Evolutionary conservation across 2,888 invertebrate species (phyloP).

Genomic region (Aspidiotus rigidus): DNA sequence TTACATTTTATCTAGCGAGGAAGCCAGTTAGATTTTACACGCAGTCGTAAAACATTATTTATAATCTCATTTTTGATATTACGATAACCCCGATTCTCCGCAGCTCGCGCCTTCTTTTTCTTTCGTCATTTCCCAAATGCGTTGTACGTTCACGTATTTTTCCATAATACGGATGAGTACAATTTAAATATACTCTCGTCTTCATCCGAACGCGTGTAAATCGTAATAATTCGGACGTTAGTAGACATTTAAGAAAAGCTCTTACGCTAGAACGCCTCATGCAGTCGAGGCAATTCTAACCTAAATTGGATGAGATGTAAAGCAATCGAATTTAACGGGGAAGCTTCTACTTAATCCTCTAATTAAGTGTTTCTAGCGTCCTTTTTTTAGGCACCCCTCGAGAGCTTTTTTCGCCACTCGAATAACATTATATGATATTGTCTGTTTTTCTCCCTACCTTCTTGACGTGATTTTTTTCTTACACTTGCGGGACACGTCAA

Average conservation of each 20-base stretch:
- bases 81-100: slow-evolving; percentile 20
- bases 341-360: too few relatives aligned
- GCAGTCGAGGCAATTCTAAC: too few relatives aligned
- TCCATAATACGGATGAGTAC: neutral
- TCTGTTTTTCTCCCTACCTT: neutral
- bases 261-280: too few relatives aligned
- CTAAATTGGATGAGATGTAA: too few relatives aligned
- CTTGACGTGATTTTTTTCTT: neutral
- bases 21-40: slow-evolving; percentile 29
- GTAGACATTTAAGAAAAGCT: too few relatives aligned
- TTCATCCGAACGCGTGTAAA: too few relatives aligned
- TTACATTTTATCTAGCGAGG: slow-evolving; percentile 27
- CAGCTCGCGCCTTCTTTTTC: slow-evolving; percentile 6
- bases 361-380: too few relatives aligned
- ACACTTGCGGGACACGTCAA: neutral
- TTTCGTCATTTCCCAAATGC: slow-evolving; percentile 15
- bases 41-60: slow-evolving; percentile 32
- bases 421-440: too few relatives aligned
- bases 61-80: slow-evolving; percentile 33
- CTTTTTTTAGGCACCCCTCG: too few relatives aligned
- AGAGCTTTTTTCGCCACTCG: too few relatives aligned
- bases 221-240: too few relatives aligned
- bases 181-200: slow-evolving; percentile 24
- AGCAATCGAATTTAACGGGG: too few relatives aligned
- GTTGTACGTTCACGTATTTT: slow-evolving; percentile 6